Conservation (phyloP, 1,140 invertebrate species). For the Ceratoteleas bidentatus region DNA sequence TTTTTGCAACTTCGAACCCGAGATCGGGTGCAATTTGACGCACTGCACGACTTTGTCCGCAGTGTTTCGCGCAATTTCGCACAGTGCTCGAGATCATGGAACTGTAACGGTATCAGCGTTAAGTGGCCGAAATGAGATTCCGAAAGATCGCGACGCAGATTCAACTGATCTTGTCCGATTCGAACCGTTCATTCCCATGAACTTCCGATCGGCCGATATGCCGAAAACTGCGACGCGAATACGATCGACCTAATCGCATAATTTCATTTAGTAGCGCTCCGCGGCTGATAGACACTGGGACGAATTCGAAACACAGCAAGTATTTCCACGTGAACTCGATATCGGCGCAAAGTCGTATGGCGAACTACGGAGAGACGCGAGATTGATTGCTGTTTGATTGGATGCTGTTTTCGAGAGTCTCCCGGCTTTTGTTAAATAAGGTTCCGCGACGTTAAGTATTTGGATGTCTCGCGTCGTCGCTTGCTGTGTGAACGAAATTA, state of each 20-base stretch:
- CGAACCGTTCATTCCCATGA: no score
- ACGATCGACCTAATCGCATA: conserved; percentile 17
- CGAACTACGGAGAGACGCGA: conserved; percentile 37
- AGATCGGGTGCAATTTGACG: no score
- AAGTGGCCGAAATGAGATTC: no score
- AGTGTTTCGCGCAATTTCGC: no score
- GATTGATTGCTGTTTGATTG: not conserved
- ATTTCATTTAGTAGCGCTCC: conserved; percentile 21
- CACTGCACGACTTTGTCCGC: no score
- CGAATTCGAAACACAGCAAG: no score
- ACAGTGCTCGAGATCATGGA: conserved; percentile 1
- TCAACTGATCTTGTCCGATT: no score
- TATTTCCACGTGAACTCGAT: conserved; percentile 1
- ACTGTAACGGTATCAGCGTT: not conserved
- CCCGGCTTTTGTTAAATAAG: conserved; percentile 15
- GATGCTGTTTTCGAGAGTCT: conserved; percentile 13
- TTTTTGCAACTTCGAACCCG: no score
- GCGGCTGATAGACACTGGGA: not conserved
- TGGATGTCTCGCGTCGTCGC: conserved; percentile 32
- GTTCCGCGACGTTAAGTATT: conserved; percentile 45
- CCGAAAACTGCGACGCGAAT: conserved; percentile 38
- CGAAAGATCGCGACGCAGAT: no score
- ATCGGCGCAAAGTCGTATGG: conserved; percentile 44
- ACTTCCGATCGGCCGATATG: not conserved
- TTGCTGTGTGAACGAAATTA: conserved; percentile 38